phyloP scores from a whole-genome alignment of 2,797 vertebrate species.

The Phoeniculus purpureus region DNA sequence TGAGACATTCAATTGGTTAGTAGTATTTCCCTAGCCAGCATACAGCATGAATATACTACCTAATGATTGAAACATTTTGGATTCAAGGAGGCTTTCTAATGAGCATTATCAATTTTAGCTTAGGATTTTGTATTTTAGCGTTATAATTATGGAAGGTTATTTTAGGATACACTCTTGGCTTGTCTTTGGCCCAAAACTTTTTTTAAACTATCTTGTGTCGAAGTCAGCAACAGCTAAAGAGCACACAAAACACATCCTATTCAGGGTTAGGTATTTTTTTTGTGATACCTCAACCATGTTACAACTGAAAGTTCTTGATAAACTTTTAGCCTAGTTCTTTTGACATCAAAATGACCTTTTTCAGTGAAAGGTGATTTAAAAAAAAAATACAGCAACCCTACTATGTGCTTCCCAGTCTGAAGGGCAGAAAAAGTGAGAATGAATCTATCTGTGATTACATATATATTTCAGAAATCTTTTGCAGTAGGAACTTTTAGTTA shows the following conservation, averaged over 20 bases:
- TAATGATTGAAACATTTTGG: background rate
- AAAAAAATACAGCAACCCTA: background rate
- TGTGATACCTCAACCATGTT: background rate
- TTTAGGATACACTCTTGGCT: background rate
- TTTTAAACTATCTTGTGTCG: background rate
- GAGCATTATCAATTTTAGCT: background rate
- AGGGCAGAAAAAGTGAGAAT: background rate
- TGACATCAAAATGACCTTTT: background rate
- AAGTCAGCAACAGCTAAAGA: background rate
- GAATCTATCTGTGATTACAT: background rate
- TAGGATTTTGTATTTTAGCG: background rate
- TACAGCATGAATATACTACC: background rate
- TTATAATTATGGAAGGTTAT: background rate
- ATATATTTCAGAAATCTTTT: background rate
- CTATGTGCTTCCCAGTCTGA: background rate
- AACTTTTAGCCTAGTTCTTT: too few species aligned
- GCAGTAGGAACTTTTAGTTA: background rate
- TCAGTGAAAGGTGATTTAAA: background rate
- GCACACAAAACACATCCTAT: background rate
- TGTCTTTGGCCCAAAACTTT: background rate
- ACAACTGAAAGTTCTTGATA: background rate
- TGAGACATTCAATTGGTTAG: background rate
- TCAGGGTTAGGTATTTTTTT: background rate
- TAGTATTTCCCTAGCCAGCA: background rate
- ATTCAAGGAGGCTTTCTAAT: background rate